Percentiles rank a stretch among this genome's conserved stretches.
Conservation (phyloP, 2,888 invertebrate genomes). For the Pachymerium ferrugineum region DNA sequence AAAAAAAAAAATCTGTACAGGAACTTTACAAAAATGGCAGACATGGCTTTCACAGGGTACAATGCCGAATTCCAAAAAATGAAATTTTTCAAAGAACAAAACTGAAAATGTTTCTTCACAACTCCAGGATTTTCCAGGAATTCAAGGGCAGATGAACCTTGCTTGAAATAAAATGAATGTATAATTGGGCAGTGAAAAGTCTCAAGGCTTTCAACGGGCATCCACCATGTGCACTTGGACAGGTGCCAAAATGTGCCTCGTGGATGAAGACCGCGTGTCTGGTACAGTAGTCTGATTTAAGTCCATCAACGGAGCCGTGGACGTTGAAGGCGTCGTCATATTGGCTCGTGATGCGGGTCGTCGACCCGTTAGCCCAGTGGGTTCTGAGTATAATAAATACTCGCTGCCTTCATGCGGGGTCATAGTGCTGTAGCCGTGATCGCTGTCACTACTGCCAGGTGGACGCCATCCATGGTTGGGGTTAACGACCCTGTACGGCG, state of each 20-base stretch:
- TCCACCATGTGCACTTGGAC: conserved; percentile 90
- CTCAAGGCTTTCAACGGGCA: conserved; percentile 38
- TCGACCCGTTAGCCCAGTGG: conserved; percentile 36
- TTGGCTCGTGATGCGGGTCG: conserved; percentile 36
- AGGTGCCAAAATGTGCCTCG: conserved; percentile 69
- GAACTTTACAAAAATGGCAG: conserved; percentile 3
- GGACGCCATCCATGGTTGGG: conserved; percentile 63
- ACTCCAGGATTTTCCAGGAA: no score
- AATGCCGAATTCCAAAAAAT: neutral
- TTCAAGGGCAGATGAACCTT: no score
- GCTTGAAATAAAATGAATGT: no score
- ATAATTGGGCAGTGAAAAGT: neutral
- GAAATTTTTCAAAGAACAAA: neutral
- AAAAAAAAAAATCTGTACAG: neutral
- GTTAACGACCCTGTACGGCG: conserved; percentile 80
- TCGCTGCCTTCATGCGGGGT: conserved; percentile 86
- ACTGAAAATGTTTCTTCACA: neutral
- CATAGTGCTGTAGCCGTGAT: conserved; percentile 93
- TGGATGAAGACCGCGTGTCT: conserved; percentile 43
- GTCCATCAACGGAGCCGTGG: conserved; percentile 11
- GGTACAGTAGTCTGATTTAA: neutral
- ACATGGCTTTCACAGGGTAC: no score
- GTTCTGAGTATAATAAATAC: conserved; percentile 39
- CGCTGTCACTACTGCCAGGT: conserved; percentile 72
- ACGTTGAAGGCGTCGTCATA: conserved; percentile 38